Conservation (phyloP, 1,140 invertebrate genomes). For the Augochlora pura region DNA sequence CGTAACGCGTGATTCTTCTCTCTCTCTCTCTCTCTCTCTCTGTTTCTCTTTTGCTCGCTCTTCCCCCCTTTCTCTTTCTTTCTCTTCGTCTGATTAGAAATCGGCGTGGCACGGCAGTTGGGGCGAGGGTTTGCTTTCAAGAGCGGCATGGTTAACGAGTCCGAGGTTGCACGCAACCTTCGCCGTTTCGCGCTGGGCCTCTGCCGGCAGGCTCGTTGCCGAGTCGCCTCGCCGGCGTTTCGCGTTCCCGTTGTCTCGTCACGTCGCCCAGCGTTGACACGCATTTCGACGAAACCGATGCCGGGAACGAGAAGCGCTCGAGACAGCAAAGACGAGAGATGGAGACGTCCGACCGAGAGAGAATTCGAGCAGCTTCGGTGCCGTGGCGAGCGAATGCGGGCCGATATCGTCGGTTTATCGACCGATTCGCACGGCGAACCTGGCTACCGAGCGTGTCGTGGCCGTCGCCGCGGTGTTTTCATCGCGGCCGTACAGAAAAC, state of each 20-base stretch:
- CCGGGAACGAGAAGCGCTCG: too few relatives aligned
- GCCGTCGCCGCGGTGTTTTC: background rate
- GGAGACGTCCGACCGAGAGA: too few relatives aligned
- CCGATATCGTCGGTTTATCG: background rate
- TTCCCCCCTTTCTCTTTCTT: too few relatives aligned
- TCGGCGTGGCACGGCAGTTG: slow-evolving; percentile 27
- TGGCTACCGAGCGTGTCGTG: background rate
- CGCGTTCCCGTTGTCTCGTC: too few relatives aligned
- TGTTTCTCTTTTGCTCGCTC: too few relatives aligned
- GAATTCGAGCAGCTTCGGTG: too few relatives aligned
- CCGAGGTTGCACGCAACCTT: slow-evolving; percentile 58
- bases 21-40: background rate
- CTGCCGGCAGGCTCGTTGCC: background rate
- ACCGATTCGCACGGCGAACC: background rate
- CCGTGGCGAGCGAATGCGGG: background rate
- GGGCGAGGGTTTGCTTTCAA: slow-evolving; percentile 52
- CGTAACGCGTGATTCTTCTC: slow-evolving; percentile 37
- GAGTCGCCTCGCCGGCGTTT: background rate
- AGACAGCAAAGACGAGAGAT: too few relatives aligned
- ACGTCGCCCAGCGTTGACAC: too few relatives aligned
- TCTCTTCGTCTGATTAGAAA: slow-evolving; percentile 28
- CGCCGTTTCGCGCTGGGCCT: slow-evolving; percentile 30
- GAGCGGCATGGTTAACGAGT: slow-evolving; percentile 60
- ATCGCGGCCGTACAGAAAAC: background rate
- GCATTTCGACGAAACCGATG: too few relatives aligned